These are phyloP conservation scores for Tychaedon coryphoeus DNA, from an alignment of 2,113 vertebrate species.

Conservation along the genomic window DNA sequence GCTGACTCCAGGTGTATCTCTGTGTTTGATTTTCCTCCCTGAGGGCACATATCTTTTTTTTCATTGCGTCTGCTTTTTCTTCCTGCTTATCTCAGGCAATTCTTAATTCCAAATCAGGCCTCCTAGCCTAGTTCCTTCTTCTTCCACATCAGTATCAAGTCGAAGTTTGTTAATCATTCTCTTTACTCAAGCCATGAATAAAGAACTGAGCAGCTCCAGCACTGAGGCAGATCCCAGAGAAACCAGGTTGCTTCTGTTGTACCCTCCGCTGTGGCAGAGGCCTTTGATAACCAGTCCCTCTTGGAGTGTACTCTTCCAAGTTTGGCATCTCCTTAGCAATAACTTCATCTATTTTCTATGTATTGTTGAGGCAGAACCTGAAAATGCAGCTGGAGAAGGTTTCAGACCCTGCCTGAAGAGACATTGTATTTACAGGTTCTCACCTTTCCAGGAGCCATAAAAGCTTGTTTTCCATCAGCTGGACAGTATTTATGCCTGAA, in stretches of 20 bases:
- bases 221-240: not conserved
- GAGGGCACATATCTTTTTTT: not conserved
- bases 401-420: not conserved
- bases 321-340: not conserved
- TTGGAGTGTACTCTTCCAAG: not conserved
- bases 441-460: not conserved
- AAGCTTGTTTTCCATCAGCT: not conserved
- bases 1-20: not conserved
- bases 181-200: not conserved
- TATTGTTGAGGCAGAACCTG: not conserved
- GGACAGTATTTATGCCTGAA: not conserved
- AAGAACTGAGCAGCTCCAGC: not conserved
- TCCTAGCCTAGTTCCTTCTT: not conserved
- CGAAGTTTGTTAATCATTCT: not conserved
- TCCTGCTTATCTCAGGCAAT: not conserved
- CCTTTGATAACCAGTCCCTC: not conserved
- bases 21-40: not conserved
- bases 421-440: not conserved
- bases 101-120: not conserved
- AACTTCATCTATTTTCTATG: not conserved
- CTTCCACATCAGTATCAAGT: not conserved
- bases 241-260: not conserved
- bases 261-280: rapidly evolving
- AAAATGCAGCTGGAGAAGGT: not conserved
- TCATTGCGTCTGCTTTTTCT: not conserved